Percentiles rank a stretch among this genome's conserved stretches.
Evolutionary conservation across 1,140 invertebrate genomes (phyloP).

Genomic region (Drosophila ogumai): DNA sequence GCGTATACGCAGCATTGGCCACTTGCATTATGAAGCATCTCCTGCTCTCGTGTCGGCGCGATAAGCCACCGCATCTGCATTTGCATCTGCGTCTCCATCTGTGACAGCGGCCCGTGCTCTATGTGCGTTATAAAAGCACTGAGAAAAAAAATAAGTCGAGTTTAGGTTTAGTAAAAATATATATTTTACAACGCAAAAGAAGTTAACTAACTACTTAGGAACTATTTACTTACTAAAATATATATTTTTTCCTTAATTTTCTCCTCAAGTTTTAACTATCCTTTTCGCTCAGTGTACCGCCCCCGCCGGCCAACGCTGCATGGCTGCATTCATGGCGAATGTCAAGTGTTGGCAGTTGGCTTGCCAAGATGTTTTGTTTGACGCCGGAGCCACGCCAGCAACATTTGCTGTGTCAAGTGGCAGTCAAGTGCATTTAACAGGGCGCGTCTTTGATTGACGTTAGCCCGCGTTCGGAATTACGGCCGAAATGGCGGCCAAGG

Average conservation of each 20-base stretch:
- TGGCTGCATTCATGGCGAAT: slow-evolving; percentile 71
- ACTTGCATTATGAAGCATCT: slow-evolving; percentile 76
- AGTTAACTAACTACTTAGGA: background rate
- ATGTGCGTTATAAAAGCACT: slow-evolving; percentile 42
- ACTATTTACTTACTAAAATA: background rate
- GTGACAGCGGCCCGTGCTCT: slow-evolving; percentile 37
- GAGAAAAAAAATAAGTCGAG: background rate
- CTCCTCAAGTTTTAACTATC: background rate
- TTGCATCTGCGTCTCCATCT: slow-evolving; percentile 44
- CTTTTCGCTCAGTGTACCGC: slow-evolving; percentile 1
- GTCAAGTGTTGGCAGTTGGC: slow-evolving; percentile 78
- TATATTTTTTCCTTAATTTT: background rate
- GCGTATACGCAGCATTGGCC: slow-evolving; percentile 81
- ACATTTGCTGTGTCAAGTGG: slow-evolving; percentile 76
- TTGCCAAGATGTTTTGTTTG: slow-evolving; percentile 73
- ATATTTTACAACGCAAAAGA: too few relatives aligned
- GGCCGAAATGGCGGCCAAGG: slow-evolving; percentile 29
- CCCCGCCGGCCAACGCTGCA: slow-evolving; percentile 4
- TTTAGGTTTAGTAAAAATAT: background rate
- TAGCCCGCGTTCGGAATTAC: slow-evolving; percentile 45
- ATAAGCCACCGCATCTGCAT: slow-evolving; percentile 66
- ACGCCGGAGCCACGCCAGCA: slow-evolving; percentile 45
- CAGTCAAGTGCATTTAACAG: slow-evolving; percentile 79
- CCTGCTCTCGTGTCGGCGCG: slow-evolving; percentile 49
- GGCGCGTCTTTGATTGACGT: slow-evolving; percentile 73